These are phyloP conservation scores for Willisornis vidua DNA, from an alignment of 2,113 vertebrate species.

Conservation along the genomic window DNA sequence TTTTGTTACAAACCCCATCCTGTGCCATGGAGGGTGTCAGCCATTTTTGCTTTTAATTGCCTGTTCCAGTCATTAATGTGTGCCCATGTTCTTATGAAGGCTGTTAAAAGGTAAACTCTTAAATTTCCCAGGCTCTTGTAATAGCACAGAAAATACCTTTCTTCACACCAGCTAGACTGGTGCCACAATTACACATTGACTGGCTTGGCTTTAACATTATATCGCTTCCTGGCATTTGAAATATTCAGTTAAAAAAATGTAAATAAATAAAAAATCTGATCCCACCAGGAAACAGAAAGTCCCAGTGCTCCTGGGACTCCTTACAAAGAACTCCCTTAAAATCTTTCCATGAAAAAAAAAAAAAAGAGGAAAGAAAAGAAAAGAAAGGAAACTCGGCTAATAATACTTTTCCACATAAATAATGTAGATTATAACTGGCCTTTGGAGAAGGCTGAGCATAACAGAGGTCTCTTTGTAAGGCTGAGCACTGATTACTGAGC, in stretches of 20 bases:
- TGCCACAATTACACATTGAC: constrained; percentile 39
- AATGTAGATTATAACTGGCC: constrained; percentile 37
- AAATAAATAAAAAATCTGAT: constrained; percentile 32
- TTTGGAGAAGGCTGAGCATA: constrained; percentile 30
- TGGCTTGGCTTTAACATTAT: neutral
- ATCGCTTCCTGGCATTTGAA: constrained; percentile 41
- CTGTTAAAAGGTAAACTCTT: constrained; percentile 40
- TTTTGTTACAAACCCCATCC: neutral
- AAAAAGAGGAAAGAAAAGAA: neutral
- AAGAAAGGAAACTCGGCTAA: constrained; percentile 19
- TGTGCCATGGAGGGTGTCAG: neutral
- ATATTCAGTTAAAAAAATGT: neutral
- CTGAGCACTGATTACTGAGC: neutral
- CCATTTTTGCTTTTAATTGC: constrained; percentile 5
- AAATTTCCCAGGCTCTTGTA: neutral
- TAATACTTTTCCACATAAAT: constrained; percentile 66
- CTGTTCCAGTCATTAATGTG: neutral
- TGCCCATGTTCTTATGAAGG: neutral
- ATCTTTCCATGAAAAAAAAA: neutral
- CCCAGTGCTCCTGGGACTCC: neutral
- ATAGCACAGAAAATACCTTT: neutral
- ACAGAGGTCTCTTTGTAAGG: constrained; percentile 51
- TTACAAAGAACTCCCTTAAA: constrained; percentile 48
- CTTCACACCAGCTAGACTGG: neutral
- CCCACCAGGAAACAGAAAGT: constrained; percentile 5